A percentile compares a stretch with the other conserved stretches of the same genome.
Evolutionary conservation across 1,140 invertebrate species (phyloP).

Genomic region (Planococcus citri): DNA sequence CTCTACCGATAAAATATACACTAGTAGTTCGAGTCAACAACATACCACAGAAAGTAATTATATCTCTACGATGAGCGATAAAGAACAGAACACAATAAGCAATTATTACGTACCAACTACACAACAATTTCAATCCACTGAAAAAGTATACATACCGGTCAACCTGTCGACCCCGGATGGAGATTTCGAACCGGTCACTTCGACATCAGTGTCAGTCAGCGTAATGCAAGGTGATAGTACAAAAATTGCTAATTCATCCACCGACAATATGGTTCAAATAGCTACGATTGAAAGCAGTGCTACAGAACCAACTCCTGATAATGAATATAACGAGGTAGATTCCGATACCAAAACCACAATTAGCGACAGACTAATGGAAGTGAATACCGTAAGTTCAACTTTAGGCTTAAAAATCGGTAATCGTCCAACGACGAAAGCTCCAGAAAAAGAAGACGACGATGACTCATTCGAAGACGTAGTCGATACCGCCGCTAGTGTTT

Average conservation of each 20-base stretch:
- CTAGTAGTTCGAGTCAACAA: neutral
- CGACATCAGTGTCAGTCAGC: slow-evolving; percentile 27
- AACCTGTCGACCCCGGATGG: neutral
- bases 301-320: slow-evolving; percentile 12
- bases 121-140: slow-evolving; percentile 3
- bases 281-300: slow-evolving; percentile 5
- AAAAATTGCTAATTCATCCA: neutral
- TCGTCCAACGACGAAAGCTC: slow-evolving; percentile 26
- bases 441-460: slow-evolving; percentile 28
- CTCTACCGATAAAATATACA: neutral
- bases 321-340: slow-evolving; percentile 25
- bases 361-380: slow-evolving; percentile 22
- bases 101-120: slow-evolving; percentile 17
- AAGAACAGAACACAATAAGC: neutral
- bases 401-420: neutral
- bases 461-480: slow-evolving; percentile 32
- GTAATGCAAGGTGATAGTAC: slow-evolving; percentile 24
- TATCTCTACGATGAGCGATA: neutral
- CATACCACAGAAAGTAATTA: neutral
- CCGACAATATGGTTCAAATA: neutral
- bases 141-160: neutral
- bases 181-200: slow-evolving; percentile 25
- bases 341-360: slow-evolving; percentile 26
- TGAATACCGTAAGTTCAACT: neutral
- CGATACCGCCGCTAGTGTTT: slow-evolving; percentile 27